Evolutionary conservation across 2,888 invertebrate genomes (phyloP), one percentile per base, ranked within the genome.

Genomic region (Caenorhabditis auriculariae): DNA sequence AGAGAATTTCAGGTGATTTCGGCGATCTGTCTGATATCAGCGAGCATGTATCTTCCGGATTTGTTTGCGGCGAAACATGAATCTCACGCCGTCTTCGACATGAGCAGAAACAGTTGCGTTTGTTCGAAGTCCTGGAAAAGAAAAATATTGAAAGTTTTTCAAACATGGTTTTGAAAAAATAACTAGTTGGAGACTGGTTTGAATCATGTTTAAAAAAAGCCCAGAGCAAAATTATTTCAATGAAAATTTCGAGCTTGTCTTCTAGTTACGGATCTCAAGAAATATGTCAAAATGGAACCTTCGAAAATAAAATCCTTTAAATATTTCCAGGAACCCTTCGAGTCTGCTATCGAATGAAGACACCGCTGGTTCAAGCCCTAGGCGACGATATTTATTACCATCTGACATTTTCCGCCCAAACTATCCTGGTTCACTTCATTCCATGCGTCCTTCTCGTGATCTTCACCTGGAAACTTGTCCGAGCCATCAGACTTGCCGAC

Each of bases 401-500:
- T 54, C 45, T 60, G 17, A 51, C 54, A 38, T 70, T 56, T 42
- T 62, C 61, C 1, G 54, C 57, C 82, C 87, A 93, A 23, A 90
- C 93, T 15, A 84, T 93, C 4, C 91, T 91, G 83, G 91, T 93
- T 9, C 91, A 94, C 82, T 85, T 91, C 65, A 86, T 91, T 57
- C 93, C 94, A 0, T 94, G 93, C 84, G 88, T 90, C 6, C 88
- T 90, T 2, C 86, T 94, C 41, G 91, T 93, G 0, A 89, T 91
- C 21, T 87, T 94, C 55, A 94, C 93, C 81, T 88, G 91, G 0
- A 85, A 93, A 15, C 87, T 94, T 4, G 91, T 93, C 82, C 85
- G 88, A 45, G 91, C 93, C 0, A 88, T 94, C 87, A 86, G 89
- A 53, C 87, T 88, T 62, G 93, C 93, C 0, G 91, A 91, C 81